Evolutionary conservation across 2,113 vertebrate species (phyloP), one percentile per base, ranked within the genome.

Genomic region (Myotis brandtii): DNA sequence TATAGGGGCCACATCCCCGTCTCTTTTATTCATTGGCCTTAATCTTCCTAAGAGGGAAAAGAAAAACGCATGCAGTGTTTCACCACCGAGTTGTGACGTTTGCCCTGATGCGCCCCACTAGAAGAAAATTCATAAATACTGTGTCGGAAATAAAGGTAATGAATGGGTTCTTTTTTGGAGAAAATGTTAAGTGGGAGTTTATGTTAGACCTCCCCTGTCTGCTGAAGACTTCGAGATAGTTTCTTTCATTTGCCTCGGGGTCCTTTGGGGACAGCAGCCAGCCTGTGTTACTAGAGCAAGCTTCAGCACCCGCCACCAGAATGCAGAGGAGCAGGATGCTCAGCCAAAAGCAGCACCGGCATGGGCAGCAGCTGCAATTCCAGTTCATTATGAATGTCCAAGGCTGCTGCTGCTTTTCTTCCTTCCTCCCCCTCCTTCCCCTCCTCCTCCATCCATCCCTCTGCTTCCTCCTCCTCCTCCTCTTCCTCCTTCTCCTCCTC

Each of bases 181-280:
- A 92, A 94, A 97, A 86, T 1, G 25, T 96, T 79, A 96, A 93
- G 88, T 96, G 94, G 91, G 96, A 96, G 95, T 96, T 96, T 97
- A 96, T 97, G 96, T 95, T 83, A 95, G 95, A 86, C 93, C 89
- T 93, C 64, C 56, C 66, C 40, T 81, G 93, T 96, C 96, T 94
- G 95, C 96, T 77, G 75, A 93, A 95, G 96, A 46, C 46, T 30
- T 84, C 3, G 76, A 79, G 94, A 83, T 82, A 59, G 93, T 69
- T 84, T 43, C 93, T 97, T 97, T 97, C 96, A 91, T 97, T 96
- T 97, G 90, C 95, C 92, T 98, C 87, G 48, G 97, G 98, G 97
- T 97, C 96, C 80, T 94, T 67, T 96, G 89, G 96, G 95, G 97
- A 96, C 75, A 97, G 93, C 97, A 98, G 96, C 96, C 97, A 94